Evolutionary conservation across 2,888 invertebrate genomes (phyloP).

Genomic region (Polymixis flavicincta): DNA sequence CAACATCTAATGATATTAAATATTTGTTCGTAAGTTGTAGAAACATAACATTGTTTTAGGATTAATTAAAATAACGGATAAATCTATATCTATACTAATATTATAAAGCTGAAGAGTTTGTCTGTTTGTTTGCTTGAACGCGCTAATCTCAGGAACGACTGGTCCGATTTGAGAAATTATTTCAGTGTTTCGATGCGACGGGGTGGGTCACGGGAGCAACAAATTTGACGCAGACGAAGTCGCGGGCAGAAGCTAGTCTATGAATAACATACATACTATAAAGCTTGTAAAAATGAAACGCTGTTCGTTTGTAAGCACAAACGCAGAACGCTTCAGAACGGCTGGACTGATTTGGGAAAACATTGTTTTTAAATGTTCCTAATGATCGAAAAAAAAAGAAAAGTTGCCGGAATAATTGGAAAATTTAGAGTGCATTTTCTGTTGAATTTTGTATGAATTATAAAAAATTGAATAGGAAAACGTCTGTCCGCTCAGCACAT

Average conservation of each 20-base stretch:
- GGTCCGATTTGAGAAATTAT: too few relatives aligned
- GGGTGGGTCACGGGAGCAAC: too few relatives aligned
- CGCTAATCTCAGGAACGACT: too few relatives aligned
- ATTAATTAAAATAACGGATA: neutral
- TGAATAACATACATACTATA: too few relatives aligned
- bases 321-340: neutral
- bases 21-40: constrained; percentile 19
- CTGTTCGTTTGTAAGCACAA: neutral
- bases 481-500: too few relatives aligned
- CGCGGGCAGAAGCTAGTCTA: too few relatives aligned
- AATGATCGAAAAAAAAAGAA: neutral
- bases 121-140: too few relatives aligned
- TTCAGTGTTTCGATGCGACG: too few relatives aligned
- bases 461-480: neutral
- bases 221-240: too few relatives aligned
- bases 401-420: neutral
- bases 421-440: neutral
- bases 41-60: neutral
- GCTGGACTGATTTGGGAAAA: neutral
- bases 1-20: constrained; percentile 32
- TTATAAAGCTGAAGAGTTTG: too few relatives aligned
- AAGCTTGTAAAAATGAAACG: too few relatives aligned
- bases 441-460: neutral
- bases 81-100: too few relatives aligned
- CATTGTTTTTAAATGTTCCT: neutral